Evolutionary conservation across 30 jellyfish, hydroid and myxozoan genomes (phyloP).

Genomic region (Catostylus mosaicus): DNA sequence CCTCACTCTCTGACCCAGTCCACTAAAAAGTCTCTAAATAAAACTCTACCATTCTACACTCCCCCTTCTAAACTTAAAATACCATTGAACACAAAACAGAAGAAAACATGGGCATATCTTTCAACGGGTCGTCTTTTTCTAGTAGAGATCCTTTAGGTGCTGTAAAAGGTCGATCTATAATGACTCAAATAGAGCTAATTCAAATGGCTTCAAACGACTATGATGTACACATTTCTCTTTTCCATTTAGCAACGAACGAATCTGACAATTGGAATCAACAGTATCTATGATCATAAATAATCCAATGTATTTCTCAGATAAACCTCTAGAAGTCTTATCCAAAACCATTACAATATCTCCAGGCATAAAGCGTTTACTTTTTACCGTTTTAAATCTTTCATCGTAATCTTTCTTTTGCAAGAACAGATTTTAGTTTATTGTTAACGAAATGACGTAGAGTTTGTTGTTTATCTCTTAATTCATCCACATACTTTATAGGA

Average conservation of each 20-base stretch:
- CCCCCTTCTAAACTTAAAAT: not conserved
- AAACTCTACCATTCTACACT: no score
- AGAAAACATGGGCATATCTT: not conserved
- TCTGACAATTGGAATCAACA: not conserved
- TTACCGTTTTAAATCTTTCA: no score
- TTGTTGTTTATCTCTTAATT: no score
- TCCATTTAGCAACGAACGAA: not conserved
- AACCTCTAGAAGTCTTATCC: not conserved
- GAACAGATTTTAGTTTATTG: no score
- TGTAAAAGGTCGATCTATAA: not conserved
- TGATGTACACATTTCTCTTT: not conserved
- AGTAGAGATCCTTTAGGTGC: not conserved
- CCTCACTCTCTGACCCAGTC: no score
- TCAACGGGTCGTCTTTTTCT: not conserved
- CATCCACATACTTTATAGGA: no score
- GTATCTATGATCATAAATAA: not conserved
- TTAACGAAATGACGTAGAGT: no score
- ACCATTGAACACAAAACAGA: not conserved
- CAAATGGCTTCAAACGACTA: constrained; percentile 4
- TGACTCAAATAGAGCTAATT: not conserved
- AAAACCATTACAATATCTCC: not conserved
- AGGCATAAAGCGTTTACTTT: not conserved
- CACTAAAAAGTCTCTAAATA: no score
- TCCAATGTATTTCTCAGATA: not conserved
- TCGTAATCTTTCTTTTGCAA: no score